Evolutionary conservation across 2,888 invertebrate genomes (phyloP).

Genomic region (Nesidiocoris tenuis): DNA sequence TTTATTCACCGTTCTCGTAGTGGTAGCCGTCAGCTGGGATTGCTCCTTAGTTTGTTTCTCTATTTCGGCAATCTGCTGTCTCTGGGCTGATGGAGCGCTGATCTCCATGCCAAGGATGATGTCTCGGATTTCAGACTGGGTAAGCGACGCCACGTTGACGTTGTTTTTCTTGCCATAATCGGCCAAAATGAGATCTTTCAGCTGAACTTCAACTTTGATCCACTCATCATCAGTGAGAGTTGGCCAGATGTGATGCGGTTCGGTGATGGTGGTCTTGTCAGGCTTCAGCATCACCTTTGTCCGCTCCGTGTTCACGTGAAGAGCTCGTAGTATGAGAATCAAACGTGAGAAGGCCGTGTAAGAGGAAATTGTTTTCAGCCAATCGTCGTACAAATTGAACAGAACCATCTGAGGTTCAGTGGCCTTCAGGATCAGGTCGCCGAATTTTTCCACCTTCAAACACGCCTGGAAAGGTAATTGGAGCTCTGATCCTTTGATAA

Average conservation of each 20-base stretch:
- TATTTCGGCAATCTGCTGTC: conserved; percentile 99
- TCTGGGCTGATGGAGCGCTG: conserved; percentile 96
- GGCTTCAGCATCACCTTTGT: conserved; percentile 98
- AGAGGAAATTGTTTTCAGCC: conserved; percentile 98
- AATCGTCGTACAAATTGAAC: conserved; percentile 99
- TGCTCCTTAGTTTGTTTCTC: conserved; percentile 99
- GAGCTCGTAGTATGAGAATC: conserved; percentile 91
- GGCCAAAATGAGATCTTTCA: conserved; percentile 96
- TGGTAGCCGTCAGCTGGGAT: conserved; percentile 95
- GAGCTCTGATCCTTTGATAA: conserved; percentile 98
- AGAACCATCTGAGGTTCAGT: conserved; percentile 99
- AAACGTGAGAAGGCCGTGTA: conserved; percentile 77
- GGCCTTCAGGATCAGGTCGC: conserved; percentile 96
- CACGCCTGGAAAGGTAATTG: conserved; percentile 99
- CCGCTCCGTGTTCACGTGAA: conserved; percentile 98
- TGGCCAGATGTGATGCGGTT: conserved; percentile 99
- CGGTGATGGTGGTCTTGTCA: conserved; percentile 97
- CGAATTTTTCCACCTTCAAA: conserved; percentile 98
- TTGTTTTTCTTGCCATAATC: conserved; percentile 99
- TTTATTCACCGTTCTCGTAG: conserved; percentile 97
- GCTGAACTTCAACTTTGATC: conserved; percentile 98
- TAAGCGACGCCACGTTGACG: conserved; percentile 97
- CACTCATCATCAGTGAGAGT: conserved; percentile 96
- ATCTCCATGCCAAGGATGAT: conserved; percentile 99
- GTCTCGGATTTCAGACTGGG: conserved; percentile 98